phyloP scores from a whole-genome alignment of 2,113 vertebrate species.

The Nothocercus nigrocapillus region DNA sequence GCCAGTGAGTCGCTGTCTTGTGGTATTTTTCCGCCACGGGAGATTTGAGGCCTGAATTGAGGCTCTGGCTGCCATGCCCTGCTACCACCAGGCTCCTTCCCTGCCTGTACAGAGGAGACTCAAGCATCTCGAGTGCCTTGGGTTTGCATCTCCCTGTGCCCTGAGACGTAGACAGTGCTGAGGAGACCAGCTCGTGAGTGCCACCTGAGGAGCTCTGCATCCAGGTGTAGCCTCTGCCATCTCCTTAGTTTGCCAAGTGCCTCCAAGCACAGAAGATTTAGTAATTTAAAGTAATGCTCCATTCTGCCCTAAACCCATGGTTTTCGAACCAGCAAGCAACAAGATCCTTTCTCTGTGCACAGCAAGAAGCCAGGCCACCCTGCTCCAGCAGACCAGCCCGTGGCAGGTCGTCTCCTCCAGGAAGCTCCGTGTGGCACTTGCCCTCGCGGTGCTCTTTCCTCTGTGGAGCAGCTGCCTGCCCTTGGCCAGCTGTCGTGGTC shows the following conservation, averaged over 20 bases:
- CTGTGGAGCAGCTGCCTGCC: neutral
- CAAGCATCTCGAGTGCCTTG: neutral
- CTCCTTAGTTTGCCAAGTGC: neutral
- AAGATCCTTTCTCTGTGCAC: neutral
- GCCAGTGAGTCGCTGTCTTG: neutral
- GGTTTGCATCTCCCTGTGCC: neutral
- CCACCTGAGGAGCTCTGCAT: neutral
- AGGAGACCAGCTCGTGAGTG: neutral
- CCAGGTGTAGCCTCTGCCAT: neutral
- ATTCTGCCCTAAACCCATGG: neutral
- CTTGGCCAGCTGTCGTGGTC: neutral
- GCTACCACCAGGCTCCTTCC: neutral
- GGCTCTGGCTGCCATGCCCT: neutral
- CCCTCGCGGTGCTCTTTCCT: neutral
- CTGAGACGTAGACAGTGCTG: neutral
- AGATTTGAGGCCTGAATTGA: neutral
- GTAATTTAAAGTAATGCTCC: neutral
- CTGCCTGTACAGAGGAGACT: neutral
- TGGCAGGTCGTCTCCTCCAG: fast-evolving
- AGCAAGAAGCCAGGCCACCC: neutral
- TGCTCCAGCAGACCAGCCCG: neutral
- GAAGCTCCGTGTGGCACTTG: neutral
- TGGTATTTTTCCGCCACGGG: neutral
- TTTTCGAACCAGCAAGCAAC: neutral
- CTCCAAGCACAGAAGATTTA: neutral